Evolutionary conservation across 1,140 invertebrate genomes (phyloP).

Genomic region (Saccostrea glomerata): DNA sequence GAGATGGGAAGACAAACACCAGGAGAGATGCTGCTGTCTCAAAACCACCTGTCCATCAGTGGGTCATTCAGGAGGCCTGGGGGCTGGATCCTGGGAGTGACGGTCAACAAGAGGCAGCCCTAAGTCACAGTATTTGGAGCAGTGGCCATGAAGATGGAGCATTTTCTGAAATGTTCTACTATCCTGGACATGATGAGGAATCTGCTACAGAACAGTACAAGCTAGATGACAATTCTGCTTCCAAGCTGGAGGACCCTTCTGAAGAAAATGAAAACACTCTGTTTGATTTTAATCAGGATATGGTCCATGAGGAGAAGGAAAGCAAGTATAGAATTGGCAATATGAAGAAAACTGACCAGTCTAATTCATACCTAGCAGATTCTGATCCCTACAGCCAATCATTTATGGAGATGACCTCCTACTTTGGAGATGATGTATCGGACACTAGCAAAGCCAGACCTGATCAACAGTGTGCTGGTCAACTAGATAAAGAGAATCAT

Average conservation of each 20-base stretch:
- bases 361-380: neutral
- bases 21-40: neutral
- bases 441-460: neutral
- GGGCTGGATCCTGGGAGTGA: conserved; percentile 17
- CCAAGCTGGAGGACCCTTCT: neutral
- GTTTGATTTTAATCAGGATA: neutral
- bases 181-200: conserved; percentile 3
- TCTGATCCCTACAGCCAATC: conserved; percentile 16
- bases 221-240: neutral
- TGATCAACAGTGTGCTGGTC: conserved; percentile 19
- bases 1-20: neutral
- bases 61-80: conserved; percentile 33
- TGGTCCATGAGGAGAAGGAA: neutral
- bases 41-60: neutral
- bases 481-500: neutral
- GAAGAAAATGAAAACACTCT: neutral
- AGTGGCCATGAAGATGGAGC: conserved; percentile 35
- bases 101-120: neutral
- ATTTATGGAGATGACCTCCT: conserved; percentile 7
- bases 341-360: neutral
- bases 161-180: conserved; percentile 29
- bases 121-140: conserved; percentile 46
- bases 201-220: neutral
- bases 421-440: conserved; percentile 1
- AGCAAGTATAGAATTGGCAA: neutral